A percentile compares a stretch with the other conserved stretches of the same genome.
Evolutionary conservation across 2,797 vertebrate genomes (phyloP).

Genomic region (Coilia nasus): DNA sequence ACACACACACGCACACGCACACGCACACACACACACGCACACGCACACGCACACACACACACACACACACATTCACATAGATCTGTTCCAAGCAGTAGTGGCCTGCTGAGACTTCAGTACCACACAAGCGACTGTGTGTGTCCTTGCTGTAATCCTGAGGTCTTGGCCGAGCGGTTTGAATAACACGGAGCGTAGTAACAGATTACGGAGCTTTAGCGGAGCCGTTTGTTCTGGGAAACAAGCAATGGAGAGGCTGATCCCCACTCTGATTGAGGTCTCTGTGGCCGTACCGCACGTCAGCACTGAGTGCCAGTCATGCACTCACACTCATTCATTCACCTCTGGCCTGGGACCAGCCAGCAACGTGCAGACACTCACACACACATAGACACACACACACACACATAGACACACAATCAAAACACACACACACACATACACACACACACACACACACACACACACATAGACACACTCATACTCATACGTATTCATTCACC

Average conservation of each 20-base stretch:
- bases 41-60: too few relatives aligned
- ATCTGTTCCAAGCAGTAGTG: too few relatives aligned
- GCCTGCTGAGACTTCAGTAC: not conserved
- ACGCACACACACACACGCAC: too few relatives aligned
- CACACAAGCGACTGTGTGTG: not conserved
- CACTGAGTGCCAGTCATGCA: not conserved
- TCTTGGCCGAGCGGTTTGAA: not conserved
- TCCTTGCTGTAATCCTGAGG: not conserved
- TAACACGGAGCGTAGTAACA: not conserved
- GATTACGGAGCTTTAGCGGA: not conserved
- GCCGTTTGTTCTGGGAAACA: not conserved
- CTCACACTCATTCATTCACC: not conserved
- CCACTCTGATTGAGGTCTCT: not conserved
- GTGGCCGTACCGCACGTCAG: not conserved
- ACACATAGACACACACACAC: not conserved
- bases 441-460: not conserved
- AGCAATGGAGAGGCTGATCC: not conserved
- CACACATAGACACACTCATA: not conserved
- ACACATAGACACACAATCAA: not conserved
- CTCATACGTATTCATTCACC: not conserved
- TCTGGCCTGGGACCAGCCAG: not conserved
- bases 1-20: too few relatives aligned
- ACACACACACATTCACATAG: too few relatives aligned
- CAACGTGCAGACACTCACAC: not conserved
- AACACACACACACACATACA: conserved; percentile 6